A percentile compares a stretch with the other conserved stretches of the same genome.
Evolutionary conservation across 2,888 invertebrate genomes (phyloP).

Genomic region (Tiphia femorata): DNA sequence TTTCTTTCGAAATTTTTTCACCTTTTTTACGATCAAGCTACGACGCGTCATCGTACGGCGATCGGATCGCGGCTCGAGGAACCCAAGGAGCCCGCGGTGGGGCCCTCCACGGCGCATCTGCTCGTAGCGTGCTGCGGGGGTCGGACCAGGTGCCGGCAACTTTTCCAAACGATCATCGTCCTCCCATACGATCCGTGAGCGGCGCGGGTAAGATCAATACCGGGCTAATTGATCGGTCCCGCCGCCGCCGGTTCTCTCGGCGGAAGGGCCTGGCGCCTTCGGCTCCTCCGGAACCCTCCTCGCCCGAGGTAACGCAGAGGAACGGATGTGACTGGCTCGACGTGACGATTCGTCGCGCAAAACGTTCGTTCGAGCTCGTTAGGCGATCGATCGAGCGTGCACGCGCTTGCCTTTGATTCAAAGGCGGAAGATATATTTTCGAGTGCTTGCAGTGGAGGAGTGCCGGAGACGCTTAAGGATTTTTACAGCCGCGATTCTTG

Average conservation of each 20-base stretch:
- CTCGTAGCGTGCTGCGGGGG: constrained; percentile 50
- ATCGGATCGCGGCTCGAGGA: not conserved
- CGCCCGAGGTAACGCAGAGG: constrained; percentile 8
- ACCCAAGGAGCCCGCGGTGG: constrained; percentile 1
- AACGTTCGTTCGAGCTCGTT: constrained; percentile 37
- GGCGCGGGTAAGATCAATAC: constrained; percentile 43
- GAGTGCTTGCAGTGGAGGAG: too few relatives aligned
- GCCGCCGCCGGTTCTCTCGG: constrained; percentile 28
- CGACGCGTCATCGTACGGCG: not conserved
- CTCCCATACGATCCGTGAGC: constrained; percentile 20
- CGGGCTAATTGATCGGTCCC: constrained; percentile 50
- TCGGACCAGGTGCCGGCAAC: constrained; percentile 53
- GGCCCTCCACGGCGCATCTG: constrained; percentile 45
- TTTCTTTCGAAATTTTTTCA: too few relatives aligned
- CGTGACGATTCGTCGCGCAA: constrained; percentile 30
- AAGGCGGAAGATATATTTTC: too few relatives aligned
- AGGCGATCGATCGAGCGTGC: not conserved
- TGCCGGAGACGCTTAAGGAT: too few relatives aligned
- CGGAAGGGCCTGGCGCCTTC: constrained; percentile 33
- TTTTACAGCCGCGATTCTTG: too few relatives aligned
- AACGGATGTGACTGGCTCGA: constrained; percentile 33
- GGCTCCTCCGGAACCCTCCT: constrained; percentile 7
- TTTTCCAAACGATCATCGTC: constrained; percentile 42
- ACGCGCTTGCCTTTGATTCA: not conserved
- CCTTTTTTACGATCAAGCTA: too few relatives aligned